These are phyloP conservation scores for Salvator merianae DNA, from an alignment of 2,113 vertebrate genomes.

Conservation along the genomic window DNA sequence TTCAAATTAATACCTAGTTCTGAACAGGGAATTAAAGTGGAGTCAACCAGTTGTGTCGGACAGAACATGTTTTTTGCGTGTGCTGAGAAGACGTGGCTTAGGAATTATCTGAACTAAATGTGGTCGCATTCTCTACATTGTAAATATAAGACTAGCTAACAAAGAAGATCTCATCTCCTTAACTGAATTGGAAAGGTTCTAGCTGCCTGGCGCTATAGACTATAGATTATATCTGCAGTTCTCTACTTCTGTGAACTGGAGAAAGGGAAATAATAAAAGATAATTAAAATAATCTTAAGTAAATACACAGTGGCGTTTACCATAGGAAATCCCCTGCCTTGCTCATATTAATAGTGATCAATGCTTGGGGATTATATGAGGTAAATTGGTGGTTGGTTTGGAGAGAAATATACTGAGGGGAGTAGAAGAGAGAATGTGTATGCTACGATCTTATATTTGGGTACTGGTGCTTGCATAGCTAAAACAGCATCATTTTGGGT, in stretches of 20 bases:
- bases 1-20: too few species aligned
- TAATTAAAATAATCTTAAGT: neutral
- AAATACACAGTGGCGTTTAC: neutral
- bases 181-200: neutral
- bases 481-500: neutral
- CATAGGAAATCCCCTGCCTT: neutral
- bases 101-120: neutral
- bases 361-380: neutral
- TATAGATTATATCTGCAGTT: too few species aligned
- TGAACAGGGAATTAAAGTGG: too few species aligned
- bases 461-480: neutral
- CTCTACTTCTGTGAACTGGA: neutral
- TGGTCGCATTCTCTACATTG: neutral
- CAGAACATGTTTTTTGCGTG: too few species aligned
- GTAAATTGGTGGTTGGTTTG: neutral
- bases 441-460: too few species aligned
- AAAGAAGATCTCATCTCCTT: too few species aligned
- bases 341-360: neutral
- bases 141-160: neutral
- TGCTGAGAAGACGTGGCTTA: neutral
- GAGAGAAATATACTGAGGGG: neutral
- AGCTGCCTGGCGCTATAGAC: neutral
- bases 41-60: too few species aligned
- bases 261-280: neutral
- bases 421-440: neutral